Percentiles rank a stretch among this genome's conserved stretches.
phyloP scores from a whole-genome alignment of 2,797 vertebrate species.

The Ctenopoma kingsleyae region DNA sequence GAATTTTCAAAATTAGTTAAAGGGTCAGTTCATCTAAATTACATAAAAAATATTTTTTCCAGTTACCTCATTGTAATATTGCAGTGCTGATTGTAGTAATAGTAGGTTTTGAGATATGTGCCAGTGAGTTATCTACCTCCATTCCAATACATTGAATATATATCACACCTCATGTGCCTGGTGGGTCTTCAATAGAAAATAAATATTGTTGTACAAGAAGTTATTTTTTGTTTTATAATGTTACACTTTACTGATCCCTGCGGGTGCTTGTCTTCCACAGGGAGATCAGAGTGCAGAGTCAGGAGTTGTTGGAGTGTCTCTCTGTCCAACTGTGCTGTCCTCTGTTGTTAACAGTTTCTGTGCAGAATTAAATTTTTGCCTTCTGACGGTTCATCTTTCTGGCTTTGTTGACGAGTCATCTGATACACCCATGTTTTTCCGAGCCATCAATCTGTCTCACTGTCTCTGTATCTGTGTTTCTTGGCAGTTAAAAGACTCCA shows the following conservation, averaged over 20 bases:
- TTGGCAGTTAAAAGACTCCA: slow-evolving; percentile 67
- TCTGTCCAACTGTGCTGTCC: slow-evolving; percentile 2
- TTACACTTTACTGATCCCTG: slow-evolving; percentile 13
- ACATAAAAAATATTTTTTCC: neutral
- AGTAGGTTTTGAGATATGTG: neutral
- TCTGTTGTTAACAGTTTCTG: slow-evolving; percentile 23
- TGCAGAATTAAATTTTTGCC: slow-evolving; percentile 24
- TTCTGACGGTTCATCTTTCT: slow-evolving; percentile 18
- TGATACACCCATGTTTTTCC: slow-evolving; percentile 51
- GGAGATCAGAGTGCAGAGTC: slow-evolving; percentile 5
- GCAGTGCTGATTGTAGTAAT: no score
- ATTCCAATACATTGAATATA: neutral
- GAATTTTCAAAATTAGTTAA: slow-evolving; percentile 5
- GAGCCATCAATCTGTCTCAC: slow-evolving; percentile 51
- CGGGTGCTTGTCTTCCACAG: slow-evolving; percentile 3
- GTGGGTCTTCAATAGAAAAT: neutral
- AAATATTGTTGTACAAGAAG: neutral
- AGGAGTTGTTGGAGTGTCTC: slow-evolving; percentile 5
- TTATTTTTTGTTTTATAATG: slow-evolving; percentile 16
- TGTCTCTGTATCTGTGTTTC: slow-evolving; percentile 53
- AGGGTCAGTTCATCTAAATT: slow-evolving; percentile 5
- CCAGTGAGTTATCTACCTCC: neutral
- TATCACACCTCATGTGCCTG: neutral
- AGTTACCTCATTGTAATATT: neutral
- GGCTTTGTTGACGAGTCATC: slow-evolving; percentile 53